A percentile compares a stretch with the other conserved stretches of the same genome.
Conservation (phyloP, 2,113 vertebrate species). For the Oceanodroma tethys region DNA sequence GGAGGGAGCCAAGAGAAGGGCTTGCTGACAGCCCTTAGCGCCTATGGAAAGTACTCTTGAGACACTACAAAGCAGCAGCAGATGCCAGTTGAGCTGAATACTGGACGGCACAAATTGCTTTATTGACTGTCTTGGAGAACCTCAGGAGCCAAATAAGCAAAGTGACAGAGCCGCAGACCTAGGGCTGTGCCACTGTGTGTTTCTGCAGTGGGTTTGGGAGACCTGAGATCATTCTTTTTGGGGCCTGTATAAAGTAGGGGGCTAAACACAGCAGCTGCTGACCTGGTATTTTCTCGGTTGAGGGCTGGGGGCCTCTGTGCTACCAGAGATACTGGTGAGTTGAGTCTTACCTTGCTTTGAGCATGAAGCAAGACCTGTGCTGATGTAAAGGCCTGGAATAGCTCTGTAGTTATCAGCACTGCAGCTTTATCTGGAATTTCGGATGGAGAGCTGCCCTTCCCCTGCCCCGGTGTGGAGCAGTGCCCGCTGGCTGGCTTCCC, state of each 20-base stretch:
- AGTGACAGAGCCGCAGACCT: rapidly evolving
- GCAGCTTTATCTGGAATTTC: neutral
- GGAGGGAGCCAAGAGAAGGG: neutral
- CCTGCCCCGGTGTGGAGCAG: neutral
- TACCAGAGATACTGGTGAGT: neutral
- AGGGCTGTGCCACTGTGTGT: neutral
- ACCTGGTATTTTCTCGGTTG: neutral
- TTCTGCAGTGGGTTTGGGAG: neutral
- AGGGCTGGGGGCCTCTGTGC: neutral
- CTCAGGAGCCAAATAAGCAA: neutral
- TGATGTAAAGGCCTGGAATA: neutral
- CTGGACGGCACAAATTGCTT: neutral
- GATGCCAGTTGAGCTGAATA: neutral
- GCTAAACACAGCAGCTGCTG: neutral
- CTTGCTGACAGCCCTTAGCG: neutral
- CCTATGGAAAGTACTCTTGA: neutral
- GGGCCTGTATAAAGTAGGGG: neutral
- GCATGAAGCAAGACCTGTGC: neutral
- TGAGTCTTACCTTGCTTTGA: neutral
- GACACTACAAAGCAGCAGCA: neutral
- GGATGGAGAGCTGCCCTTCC: neutral
- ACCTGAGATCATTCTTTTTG: neutral
- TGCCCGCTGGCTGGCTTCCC: neutral
- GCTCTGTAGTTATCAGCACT: neutral
- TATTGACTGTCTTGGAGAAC: neutral